Percentiles rank a stretch among this genome's conserved stretches.
Evolutionary conservation across 1,140 invertebrate genomes (phyloP).

Genomic region (Lordiphosa clarofinis): DNA sequence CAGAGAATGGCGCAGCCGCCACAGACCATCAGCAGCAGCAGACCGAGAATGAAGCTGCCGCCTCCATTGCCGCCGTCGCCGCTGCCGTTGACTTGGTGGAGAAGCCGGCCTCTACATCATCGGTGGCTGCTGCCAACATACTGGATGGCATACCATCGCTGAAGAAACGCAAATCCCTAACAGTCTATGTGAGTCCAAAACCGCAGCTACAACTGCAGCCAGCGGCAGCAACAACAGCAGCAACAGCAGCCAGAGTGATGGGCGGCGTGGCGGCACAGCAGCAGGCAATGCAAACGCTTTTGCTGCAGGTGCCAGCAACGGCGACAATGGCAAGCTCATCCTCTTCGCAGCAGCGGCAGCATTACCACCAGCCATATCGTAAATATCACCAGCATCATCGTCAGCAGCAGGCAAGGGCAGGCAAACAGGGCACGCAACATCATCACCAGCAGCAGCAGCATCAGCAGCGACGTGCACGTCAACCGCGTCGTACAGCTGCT

Average conservation of each 20-base stretch:
- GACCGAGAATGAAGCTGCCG: constrained; percentile 27
- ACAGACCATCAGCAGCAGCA: constrained; percentile 10
- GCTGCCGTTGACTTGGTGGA: constrained; percentile 26
- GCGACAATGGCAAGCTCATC: constrained; percentile 33
- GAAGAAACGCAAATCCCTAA: constrained; percentile 79
- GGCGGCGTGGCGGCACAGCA: constrained; percentile 14
- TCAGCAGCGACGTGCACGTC: constrained; percentile 44
- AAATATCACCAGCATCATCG: constrained; percentile 30
- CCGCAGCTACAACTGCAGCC: constrained; percentile 45
- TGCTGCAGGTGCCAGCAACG: constrained; percentile 58
- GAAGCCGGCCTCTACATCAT: constrained; percentile 15
- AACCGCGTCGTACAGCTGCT: constrained; percentile 34
- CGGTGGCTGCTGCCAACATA: constrained; percentile 46
- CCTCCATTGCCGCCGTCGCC: not conserved
- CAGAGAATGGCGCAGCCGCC: constrained; percentile 44
- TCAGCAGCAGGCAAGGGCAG: constrained; percentile 23
- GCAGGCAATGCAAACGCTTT: constrained; percentile 53
- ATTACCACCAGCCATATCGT: constrained; percentile 27
- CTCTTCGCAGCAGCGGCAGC: constrained; percentile 21
- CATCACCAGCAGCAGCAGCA: constrained; percentile 30
- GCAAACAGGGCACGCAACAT: constrained; percentile 63
- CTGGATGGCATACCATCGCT: constrained; percentile 75
- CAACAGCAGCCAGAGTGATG: constrained; percentile 18
- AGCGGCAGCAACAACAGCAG: constrained; percentile 37
- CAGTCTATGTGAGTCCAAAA: constrained; percentile 79